phyloP scores from a whole-genome alignment of 2,797 vertebrate genomes.

The Acestrorhynchus altus region DNA sequence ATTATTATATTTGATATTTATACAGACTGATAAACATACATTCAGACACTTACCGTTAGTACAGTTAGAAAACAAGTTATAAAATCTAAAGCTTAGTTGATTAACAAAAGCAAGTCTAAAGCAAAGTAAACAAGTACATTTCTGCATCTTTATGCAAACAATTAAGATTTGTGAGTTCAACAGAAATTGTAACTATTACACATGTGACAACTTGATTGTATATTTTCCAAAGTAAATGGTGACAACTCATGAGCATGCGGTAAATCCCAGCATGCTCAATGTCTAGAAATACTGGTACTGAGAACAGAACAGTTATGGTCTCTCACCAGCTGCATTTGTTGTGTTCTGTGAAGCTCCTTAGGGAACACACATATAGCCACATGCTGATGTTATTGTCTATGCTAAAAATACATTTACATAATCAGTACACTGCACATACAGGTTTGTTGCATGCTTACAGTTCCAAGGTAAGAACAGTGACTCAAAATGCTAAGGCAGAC shows the following conservation, averaged over 20 bases:
- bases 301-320: not conserved
- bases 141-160: not conserved
- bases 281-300: not conserved
- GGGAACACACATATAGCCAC: not conserved
- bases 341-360: not conserved
- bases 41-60: not conserved
- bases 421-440: not conserved
- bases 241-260: not conserved
- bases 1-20: not conserved
- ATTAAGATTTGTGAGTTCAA: not conserved
- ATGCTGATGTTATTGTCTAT: not conserved
- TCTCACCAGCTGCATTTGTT: slow-evolving; percentile 12
- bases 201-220: not conserved
- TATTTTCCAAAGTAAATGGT: not conserved
- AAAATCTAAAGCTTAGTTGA: not conserved
- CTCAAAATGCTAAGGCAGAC: not conserved
- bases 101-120: not conserved
- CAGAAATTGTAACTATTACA: not conserved
- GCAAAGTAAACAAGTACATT: not conserved
- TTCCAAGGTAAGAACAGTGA: not conserved
- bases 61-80: not conserved
- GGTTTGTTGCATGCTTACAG: not conserved
- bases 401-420: not conserved
- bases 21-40: not conserved
- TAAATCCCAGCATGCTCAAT: not conserved